These are phyloP conservation scores for Neoniphon sammara DNA, from an alignment of 2,797 vertebrate genomes.

Conservation along the genomic window DNA sequence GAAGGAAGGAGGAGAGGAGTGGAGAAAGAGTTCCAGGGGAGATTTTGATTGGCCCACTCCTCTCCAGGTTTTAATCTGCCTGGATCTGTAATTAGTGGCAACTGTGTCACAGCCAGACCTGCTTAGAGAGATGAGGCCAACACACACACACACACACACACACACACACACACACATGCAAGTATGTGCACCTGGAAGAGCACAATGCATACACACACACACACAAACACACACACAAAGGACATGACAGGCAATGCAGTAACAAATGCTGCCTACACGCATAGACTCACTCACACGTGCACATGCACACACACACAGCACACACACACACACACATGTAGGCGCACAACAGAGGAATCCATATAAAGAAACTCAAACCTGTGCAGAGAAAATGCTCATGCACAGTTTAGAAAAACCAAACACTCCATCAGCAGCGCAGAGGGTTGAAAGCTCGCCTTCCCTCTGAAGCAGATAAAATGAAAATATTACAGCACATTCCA, in stretches of 20 bases:
- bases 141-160: conserved; percentile 1
- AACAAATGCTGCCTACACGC: neutral
- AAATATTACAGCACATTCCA: conserved; percentile 66
- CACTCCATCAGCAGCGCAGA: conserved; percentile 49
- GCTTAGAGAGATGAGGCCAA: conserved; percentile 30
- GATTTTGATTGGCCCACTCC: conserved; percentile 65
- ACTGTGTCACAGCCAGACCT: conserved; percentile 63
- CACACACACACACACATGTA: conserved; percentile 13
- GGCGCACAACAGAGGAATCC: neutral
- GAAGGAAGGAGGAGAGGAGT: conserved; percentile 4
- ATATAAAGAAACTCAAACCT: conserved; percentile 14
- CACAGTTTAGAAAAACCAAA: conserved; percentile 60
- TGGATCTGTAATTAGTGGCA: conserved; percentile 69
- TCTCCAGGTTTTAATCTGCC: conserved; percentile 69
- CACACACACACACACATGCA: neutral
- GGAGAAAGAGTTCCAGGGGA: conserved; percentile 56
- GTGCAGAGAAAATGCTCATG: conserved; percentile 5
- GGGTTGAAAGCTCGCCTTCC: conserved; percentile 64
- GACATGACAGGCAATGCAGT: neutral
- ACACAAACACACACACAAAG: conserved; percentile 8
- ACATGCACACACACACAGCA: neutral
- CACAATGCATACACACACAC: neutral
- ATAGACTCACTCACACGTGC: neutral
- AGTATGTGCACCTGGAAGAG: too few species aligned
- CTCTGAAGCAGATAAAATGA: conserved; percentile 70